Conservation (phyloP, 2,888 invertebrate species). For the Eupithecia tripunctaria region DNA sequence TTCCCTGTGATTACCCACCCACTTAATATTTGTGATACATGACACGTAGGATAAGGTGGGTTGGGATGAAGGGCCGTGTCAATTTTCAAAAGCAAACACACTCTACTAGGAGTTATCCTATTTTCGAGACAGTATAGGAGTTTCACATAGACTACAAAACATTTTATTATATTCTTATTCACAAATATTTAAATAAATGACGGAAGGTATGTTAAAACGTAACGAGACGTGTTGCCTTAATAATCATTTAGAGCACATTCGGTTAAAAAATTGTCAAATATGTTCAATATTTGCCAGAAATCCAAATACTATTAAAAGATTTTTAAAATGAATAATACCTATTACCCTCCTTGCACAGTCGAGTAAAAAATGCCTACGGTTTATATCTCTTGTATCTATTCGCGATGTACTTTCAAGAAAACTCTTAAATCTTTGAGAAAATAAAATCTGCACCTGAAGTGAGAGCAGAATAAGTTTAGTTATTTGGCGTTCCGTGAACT, state of each 20-base stretch:
- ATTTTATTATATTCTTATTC: neutral
- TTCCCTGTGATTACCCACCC: neutral
- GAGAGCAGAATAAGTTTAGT: neutral
- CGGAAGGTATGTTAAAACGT: too few species aligned
- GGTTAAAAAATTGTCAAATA: neutral
- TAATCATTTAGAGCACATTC: neutral
- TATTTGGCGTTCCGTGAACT: constrained; percentile 1
- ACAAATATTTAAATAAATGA: neutral
- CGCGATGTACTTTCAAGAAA: neutral
- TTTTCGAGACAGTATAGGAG: neutral
- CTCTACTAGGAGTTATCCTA: neutral
- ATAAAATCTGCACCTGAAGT: neutral
- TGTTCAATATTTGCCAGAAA: neutral
- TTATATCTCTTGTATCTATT: neutral
- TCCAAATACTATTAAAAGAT: neutral
- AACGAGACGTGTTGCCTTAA: too few species aligned
- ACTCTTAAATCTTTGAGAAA: neutral
- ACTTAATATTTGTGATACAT: constrained; percentile 5
- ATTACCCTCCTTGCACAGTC: neutral
- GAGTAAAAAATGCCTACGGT: neutral
- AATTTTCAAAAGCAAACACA: neutral
- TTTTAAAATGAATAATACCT: too few species aligned
- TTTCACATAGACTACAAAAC: neutral
- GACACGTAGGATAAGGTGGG: neutral
- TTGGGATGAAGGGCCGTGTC: neutral